Conservation (phyloP, 1,140 invertebrate genomes). For the Spodoptera litura region DNA sequence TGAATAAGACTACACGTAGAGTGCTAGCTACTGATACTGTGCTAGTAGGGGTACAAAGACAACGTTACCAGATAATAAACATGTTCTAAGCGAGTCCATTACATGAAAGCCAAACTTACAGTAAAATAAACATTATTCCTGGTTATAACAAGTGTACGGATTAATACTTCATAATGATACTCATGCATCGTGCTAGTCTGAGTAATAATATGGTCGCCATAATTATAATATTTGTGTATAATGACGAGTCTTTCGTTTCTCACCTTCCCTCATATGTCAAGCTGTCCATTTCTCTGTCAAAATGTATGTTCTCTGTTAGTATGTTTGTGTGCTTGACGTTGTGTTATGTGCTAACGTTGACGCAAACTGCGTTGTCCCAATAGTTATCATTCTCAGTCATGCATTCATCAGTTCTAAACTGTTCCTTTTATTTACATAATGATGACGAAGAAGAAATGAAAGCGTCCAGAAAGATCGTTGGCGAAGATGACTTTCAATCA, state of each 20-base stretch:
- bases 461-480: neutral
- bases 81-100: slow-evolving; percentile 12
- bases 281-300: slow-evolving; percentile 75
- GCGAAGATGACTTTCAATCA: neutral
- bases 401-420: slow-evolving; percentile 29
- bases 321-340: slow-evolving; percentile 46
- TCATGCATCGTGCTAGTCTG: slow-evolving; percentile 69
- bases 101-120: slow-evolving; percentile 12
- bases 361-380: neutral
- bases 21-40: slow-evolving; percentile 40
- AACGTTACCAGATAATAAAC: slow-evolving; percentile 17
- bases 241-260: slow-evolving; percentile 54
- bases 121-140: slow-evolving; percentile 23
- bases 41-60: slow-evolving; percentile 32
- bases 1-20: slow-evolving; percentile 19
- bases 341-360: slow-evolving; percentile 44
- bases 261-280: slow-evolving; percentile 71
- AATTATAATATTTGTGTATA: slow-evolving; percentile 45
- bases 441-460: neutral
- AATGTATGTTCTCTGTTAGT: slow-evolving; percentile 70
- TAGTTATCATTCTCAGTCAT: neutral
- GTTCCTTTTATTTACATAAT: slow-evolving; percentile 9
- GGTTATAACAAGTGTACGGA: slow-evolving; percentile 21
- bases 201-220: slow-evolving; percentile 11
- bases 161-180: slow-evolving; percentile 20